phyloP scores from a whole-genome alignment of 37 sponge, comb jelly and placozoan genomes.

The Beroe ovata region DNA sequence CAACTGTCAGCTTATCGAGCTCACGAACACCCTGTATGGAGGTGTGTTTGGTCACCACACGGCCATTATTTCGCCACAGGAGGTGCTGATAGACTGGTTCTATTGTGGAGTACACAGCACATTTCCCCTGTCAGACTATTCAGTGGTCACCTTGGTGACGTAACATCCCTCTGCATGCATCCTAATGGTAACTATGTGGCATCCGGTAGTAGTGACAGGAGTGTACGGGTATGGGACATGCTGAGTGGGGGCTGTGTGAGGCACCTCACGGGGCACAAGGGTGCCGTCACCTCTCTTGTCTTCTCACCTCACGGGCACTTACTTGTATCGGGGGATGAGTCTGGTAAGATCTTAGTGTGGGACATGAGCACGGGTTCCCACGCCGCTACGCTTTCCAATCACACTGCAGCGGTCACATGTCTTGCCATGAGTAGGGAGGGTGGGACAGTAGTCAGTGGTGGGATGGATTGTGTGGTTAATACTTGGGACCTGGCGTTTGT shows the following conservation, averaged over 20 bases:
- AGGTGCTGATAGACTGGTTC: slow-evolving; percentile 34
- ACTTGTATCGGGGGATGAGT: slow-evolving; percentile 41
- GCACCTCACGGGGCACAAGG: slow-evolving; percentile 44
- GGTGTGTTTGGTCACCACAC: slow-evolving; percentile 44
- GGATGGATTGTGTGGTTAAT: slow-evolving; percentile 37
- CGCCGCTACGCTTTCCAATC: slow-evolving; percentile 27
- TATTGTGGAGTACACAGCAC: slow-evolving; percentile 63
- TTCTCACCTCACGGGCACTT: slow-evolving; percentile 58
- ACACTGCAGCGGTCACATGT: slow-evolving; percentile 43
- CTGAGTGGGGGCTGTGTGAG: not conserved
- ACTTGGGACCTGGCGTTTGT: slow-evolving; percentile 55
- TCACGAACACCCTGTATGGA: slow-evolving; percentile 27
- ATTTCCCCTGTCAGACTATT: slow-evolving; percentile 48
- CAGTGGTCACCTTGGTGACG: slow-evolving; percentile 35
- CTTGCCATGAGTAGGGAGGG: slow-evolving; percentile 54
- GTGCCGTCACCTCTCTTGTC: slow-evolving; percentile 54
- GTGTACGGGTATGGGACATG: slow-evolving; percentile 48
- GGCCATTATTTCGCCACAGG: slow-evolving; percentile 65
- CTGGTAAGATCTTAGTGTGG: slow-evolving; percentile 27
- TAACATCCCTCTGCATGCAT: slow-evolving; percentile 31
- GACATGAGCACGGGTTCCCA: slow-evolving; percentile 28
- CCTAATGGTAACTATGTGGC: slow-evolving; percentile 65
- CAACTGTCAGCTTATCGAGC: slow-evolving; percentile 5
- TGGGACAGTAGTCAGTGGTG: slow-evolving; percentile 18
- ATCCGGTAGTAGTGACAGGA: slow-evolving; percentile 59